Conservation (phyloP, 2,113 vertebrate genomes). For the Lampris incognitus region DNA sequence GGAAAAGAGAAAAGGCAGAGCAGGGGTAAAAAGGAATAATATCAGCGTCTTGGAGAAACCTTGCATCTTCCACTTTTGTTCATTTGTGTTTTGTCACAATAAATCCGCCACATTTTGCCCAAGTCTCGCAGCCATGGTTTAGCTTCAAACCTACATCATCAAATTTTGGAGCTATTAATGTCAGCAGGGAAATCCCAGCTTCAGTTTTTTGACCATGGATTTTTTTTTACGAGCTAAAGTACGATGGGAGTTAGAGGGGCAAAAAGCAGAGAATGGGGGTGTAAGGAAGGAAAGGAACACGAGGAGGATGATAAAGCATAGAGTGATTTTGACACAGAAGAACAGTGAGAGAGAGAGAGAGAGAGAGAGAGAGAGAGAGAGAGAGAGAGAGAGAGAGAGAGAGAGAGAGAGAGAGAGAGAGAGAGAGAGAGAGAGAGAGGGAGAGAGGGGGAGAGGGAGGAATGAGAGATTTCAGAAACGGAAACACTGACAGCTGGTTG, state of each 20-base stretch:
- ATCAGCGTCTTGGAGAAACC: background rate
- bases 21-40: background rate
- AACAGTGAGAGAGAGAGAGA: background rate
- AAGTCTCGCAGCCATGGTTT: no score
- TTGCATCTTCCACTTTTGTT: no score
- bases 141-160: no score
- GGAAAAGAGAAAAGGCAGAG: conserved; percentile 9
- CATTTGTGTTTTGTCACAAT: no score
- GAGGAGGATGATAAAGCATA: no score
- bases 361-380: background rate
- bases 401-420: background rate
- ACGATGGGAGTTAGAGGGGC: background rate
- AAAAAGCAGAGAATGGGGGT: background rate
- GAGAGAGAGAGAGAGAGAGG: background rate
- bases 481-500: no score
- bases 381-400: background rate
- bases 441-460: conserved; percentile 1
- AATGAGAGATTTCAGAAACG: background rate
- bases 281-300: background rate
- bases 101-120: no score
- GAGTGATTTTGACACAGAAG: no score
- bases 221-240: no score
- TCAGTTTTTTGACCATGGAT: no score
- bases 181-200: no score
- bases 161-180: no score